Evolutionary conservation across 2,113 vertebrate genomes (phyloP).

Genomic region (Ivindomyrus marchei): DNA sequence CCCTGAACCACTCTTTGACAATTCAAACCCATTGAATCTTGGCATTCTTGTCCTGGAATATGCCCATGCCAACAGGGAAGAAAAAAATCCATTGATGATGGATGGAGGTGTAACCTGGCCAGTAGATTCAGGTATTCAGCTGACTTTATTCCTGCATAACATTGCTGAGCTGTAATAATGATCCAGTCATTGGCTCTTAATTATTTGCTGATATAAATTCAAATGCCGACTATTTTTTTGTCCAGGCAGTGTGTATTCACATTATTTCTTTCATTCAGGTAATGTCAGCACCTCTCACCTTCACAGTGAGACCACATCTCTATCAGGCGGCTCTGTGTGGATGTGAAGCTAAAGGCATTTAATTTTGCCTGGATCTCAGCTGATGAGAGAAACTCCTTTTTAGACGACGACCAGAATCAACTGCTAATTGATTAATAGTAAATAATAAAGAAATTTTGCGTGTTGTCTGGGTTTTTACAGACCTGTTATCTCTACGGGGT

Average conservation of each 20-base stretch:
- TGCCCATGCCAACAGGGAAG: no score
- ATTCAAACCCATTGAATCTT: no score
- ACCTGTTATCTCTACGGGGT: background rate
- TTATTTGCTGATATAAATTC: no score
- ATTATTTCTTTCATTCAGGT: background rate
- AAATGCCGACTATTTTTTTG: no score
- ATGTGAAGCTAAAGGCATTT: background rate
- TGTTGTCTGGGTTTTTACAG: background rate
- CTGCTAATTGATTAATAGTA: background rate
- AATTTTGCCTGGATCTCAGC: background rate
- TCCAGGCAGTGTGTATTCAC: background rate
- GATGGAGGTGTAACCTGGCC: no score
- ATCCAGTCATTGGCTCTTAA: no score
- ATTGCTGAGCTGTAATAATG: no score
- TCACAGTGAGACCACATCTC: background rate
- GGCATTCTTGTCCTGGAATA: no score
- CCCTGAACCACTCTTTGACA: no score
- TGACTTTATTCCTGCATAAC: no score
- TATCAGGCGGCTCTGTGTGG: background rate
- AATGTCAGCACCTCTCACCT: background rate
- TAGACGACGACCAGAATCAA: background rate
- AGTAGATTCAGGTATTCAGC: no score
- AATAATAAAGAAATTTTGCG: background rate
- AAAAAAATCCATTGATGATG: no score
- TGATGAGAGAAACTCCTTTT: background rate